A percentile compares a stretch with the other conserved stretches of the same genome.
Evolutionary conservation across 2,113 vertebrate genomes (phyloP).

Genomic region (Embiotoca jacksoni): DNA sequence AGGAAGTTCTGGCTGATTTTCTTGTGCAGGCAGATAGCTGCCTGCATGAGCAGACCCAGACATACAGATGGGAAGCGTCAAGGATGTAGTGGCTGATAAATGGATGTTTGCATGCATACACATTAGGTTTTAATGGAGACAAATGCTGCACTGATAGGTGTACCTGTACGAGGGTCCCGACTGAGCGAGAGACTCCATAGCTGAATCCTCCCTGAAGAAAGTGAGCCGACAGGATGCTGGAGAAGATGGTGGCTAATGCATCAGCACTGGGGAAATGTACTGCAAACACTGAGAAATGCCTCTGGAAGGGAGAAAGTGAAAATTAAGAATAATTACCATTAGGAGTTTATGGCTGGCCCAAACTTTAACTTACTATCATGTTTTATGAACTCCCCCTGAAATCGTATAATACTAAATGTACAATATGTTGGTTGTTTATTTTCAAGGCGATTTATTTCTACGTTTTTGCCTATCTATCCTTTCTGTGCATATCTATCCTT

Average conservation of each 20-base stretch:
- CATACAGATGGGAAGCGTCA: neutral
- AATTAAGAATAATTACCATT: neutral
- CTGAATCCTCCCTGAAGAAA: slow-evolving; percentile 86
- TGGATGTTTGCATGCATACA: neutral
- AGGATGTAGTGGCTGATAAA: neutral
- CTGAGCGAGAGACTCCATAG: slow-evolving; percentile 84
- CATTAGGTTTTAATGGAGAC: neutral
- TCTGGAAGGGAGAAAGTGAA: slow-evolving; percentile 64
- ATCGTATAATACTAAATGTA: no score
- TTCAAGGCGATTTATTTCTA: no score
- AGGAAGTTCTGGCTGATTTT: slow-evolving; percentile 89
- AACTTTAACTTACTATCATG: no score
- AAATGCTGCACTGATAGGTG: neutral
- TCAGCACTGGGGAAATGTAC: slow-evolving; percentile 80
- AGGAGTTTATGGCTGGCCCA: neutral
- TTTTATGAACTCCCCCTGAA: neutral
- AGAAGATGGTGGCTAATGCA: slow-evolving; percentile 82
- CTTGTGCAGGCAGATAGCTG: slow-evolving; percentile 85
- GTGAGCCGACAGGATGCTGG: slow-evolving; percentile 83
- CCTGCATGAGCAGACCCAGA: slow-evolving; percentile 64
- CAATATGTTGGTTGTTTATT: no score
- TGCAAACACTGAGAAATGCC: slow-evolving; percentile 88
- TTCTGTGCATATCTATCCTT: no score
- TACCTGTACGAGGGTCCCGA: slow-evolving; percentile 80
- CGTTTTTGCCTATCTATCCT: no score